Evolutionary conservation across 1,140 invertebrate genomes (phyloP).

Genomic region (Acromyrmex echinatior): DNA sequence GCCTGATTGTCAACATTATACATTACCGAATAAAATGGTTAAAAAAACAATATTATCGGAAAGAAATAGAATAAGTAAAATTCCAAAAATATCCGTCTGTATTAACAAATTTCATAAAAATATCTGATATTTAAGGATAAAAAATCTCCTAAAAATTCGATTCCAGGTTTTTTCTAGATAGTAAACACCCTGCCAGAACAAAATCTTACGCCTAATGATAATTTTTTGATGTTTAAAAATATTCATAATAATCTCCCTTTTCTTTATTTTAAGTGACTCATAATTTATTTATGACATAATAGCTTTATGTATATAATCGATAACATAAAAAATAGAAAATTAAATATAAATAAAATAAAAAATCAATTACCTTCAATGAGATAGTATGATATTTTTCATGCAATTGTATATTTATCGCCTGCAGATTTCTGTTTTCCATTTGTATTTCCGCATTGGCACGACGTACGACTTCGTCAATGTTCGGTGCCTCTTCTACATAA

Average conservation of each 20-base stretch:
- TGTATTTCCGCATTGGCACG: slow-evolving; percentile 95
- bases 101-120: too few relatives aligned
- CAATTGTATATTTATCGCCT: slow-evolving; percentile 96
- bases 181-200: too few relatives aligned
- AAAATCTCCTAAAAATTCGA: too few relatives aligned
- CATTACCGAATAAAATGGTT: too few relatives aligned
- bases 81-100: too few relatives aligned
- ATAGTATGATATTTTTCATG: slow-evolving; percentile 98
- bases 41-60: too few relatives aligned
- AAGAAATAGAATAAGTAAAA: too few relatives aligned
- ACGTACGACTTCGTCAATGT: slow-evolving; percentile 93
- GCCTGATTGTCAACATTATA: too few relatives aligned
- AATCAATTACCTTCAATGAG: slow-evolving; percentile 91
- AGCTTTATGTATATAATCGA: neutral
- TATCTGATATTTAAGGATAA: too few relatives aligned
- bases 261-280: neutral
- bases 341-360: slow-evolving; percentile 19
- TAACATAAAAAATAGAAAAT: slow-evolving; percentile 27
- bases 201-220: too few relatives aligned
- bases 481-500: slow-evolving; percentile 88
- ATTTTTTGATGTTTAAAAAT: neutral
- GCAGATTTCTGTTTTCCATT: slow-evolving; percentile 95
- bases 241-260: neutral
- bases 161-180: too few relatives aligned
- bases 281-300: neutral